A percentile compares a stretch with the other conserved stretches of the same genome.
These are phyloP conservation scores for Acrossocheilus wenchowensis DNA, from an alignment of 2,797 vertebrate species.

Conservation along the genomic window DNA sequence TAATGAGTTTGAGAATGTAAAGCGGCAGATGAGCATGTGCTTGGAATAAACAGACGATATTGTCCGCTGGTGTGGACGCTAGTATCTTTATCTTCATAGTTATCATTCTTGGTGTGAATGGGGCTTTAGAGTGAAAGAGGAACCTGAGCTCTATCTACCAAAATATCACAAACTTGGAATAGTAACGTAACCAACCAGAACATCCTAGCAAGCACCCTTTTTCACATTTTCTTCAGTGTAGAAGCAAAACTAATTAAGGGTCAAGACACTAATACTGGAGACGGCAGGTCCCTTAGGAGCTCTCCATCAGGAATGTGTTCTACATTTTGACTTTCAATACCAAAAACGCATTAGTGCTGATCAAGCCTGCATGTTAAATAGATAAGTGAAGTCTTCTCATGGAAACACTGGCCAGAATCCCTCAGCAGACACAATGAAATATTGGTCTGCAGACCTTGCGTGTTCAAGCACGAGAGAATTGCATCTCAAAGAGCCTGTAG, in stretches of 20 bases:
- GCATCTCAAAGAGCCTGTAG: conserved; percentile 2
- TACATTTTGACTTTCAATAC: conserved; percentile 9
- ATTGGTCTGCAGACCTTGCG: neutral
- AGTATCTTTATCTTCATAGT: too few relatives aligned
- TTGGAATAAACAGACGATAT: too few relatives aligned
- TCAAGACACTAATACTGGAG: neutral
- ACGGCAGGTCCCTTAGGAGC: neutral
- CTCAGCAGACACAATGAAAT: neutral
- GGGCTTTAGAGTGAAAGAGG: neutral
- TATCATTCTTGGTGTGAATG: too few relatives aligned
- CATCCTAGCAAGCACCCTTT: neutral
- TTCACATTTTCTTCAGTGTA: neutral
- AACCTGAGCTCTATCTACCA: neutral
- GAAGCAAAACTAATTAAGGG: neutral
- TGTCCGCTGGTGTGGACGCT: too few relatives aligned
- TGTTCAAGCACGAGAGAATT: neutral
- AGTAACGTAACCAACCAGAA: neutral
- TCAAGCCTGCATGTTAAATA: neutral
- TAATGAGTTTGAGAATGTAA: too few relatives aligned
- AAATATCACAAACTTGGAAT: neutral
- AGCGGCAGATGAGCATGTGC: too few relatives aligned
- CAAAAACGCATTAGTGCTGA: neutral
- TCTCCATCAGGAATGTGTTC: neutral
- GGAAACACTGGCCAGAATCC: conserved; percentile 1
- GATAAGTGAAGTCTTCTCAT: neutral